Conservation (phyloP, 2,888 invertebrate species). For the Diadegma fenestrale region DNA sequence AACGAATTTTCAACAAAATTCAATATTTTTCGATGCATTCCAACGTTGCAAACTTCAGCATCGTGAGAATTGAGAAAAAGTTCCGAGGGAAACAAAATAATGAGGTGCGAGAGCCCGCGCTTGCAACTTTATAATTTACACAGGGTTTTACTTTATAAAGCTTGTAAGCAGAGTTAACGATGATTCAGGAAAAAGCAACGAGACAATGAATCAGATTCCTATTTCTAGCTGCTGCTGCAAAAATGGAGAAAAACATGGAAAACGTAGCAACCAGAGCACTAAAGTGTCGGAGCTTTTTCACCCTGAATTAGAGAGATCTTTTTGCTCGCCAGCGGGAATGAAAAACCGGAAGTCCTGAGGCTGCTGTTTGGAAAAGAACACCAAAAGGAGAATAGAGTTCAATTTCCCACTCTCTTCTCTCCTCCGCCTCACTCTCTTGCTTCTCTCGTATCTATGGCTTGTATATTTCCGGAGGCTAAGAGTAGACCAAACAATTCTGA, state of each 20-base stretch:
- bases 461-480: constrained; percentile 22
- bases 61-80: neutral
- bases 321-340: constrained; percentile 32
- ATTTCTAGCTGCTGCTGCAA: neutral
- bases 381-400: constrained; percentile 25
- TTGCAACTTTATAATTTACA: constrained; percentile 3
- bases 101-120: neutral
- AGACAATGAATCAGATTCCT: constrained; percentile 1
- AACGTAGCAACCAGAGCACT: neutral
- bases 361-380: constrained; percentile 20
- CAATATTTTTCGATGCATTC: too few relatives aligned
- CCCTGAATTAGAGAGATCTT: constrained; percentile 7
- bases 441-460: neutral
- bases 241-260: neutral
- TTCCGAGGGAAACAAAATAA: neutral
- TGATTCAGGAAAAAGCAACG: constrained; percentile 40
- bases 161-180: constrained; percentile 31
- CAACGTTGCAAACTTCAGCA: too few relatives aligned
- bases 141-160: constrained; percentile 11
- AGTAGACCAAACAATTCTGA: constrained; percentile 11
- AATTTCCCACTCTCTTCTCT: neutral
- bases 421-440: neutral
- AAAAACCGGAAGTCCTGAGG: constrained; percentile 51
- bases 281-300: constrained; percentile 42
- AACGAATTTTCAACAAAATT: too few relatives aligned